Base-by-base conservation (phyloP, 2,888 invertebrate species). In the Drosophila mercatorum region DNA sequence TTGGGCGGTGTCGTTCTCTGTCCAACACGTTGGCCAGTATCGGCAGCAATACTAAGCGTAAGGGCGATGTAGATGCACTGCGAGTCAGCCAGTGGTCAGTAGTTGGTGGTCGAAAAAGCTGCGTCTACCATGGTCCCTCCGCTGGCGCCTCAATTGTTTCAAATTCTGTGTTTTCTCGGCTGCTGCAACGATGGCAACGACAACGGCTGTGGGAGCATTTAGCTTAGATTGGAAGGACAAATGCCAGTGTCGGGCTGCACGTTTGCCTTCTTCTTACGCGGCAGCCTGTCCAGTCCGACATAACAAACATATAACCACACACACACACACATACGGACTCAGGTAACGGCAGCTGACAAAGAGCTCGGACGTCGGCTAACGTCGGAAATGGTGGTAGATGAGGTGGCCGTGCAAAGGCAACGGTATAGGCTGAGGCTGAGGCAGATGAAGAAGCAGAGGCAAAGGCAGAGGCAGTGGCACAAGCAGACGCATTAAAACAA, bases 191-290 rank as follows among this genome's bases (percentile, higher is more conserved):
- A 52, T 68, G 68, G 61, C 68, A 70, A 67, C 67, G 64, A 51
- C 64, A 62, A 47, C 64, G 75, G 71, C 82, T 78, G 78, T 78
- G 78, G 75, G 77, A 71, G 79, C 82, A 89, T 85, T 90, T 83
- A 81, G 86, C 89, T 90, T 82, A 82, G 87, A 88, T 90, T 90
- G 87, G 89, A 89, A 89, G 81, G 87, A 83, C 78, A 85, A 89
- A 80, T 85, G 88, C 80, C 83, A 82, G 88, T 52, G 89, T 72
- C 83, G 74, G 88, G 85, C 78, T 69, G 83, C 71, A 73, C 77
- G 71, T 73, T 81, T 85, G 80, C 76, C 86, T 81, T 88, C 86
- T 85, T 88, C 90, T 89, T 88, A 87, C 84, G 88, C 83, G 83
- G 75, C 87, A 88, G 85, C 88, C 85, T 87, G 79, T 63, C 55